phyloP scores from a whole-genome alignment of 2,797 vertebrate species.

The Poeciliopsis gracilis region DNA sequence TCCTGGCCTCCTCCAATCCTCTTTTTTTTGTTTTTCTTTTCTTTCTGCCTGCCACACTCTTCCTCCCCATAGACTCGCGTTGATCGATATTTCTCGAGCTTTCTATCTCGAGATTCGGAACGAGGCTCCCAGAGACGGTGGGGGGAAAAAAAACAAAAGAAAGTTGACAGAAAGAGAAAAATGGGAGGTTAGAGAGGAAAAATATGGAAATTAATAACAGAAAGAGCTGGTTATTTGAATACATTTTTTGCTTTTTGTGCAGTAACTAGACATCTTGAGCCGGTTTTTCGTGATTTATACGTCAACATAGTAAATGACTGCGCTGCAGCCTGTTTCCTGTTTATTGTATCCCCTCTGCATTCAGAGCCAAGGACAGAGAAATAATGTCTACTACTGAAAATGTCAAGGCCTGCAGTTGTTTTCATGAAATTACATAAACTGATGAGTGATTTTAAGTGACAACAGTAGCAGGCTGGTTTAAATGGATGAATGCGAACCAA shows the following conservation, averaged over 20 bases:
- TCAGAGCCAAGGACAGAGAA: background rate
- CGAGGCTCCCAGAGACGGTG: slow-evolving; percentile 35
- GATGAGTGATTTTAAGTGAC: slow-evolving; percentile 14
- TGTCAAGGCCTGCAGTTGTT: slow-evolving; percentile 17
- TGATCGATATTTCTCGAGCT: slow-evolving; percentile 51
- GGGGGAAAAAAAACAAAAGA: slow-evolving; percentile 6
- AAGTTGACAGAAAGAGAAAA: slow-evolving; percentile 34
- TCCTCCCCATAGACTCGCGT: slow-evolving; percentile 20
- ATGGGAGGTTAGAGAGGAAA: slow-evolving; percentile 7
- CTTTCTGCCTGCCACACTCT: slow-evolving; percentile 33
- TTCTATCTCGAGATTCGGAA: slow-evolving; percentile 47
- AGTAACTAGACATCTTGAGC: background rate
- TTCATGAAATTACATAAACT: slow-evolving; percentile 6
- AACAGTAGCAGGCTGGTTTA: background rate
- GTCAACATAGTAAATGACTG: slow-evolving; percentile 1
- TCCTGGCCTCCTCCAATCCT: slow-evolving; percentile 20
- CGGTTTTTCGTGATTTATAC: background rate
- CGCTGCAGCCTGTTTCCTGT: background rate
- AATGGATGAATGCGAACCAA: background rate
- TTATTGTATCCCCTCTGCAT: background rate
- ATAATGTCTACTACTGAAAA: slow-evolving; percentile 17
- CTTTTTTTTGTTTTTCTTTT: slow-evolving; percentile 4
- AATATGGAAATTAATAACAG: background rate
- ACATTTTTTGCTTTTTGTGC: background rate
- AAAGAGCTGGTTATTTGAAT: background rate